phyloP scores from a whole-genome alignment of 2,888 invertebrate genomes.

The Cantharis nigra region DNA sequence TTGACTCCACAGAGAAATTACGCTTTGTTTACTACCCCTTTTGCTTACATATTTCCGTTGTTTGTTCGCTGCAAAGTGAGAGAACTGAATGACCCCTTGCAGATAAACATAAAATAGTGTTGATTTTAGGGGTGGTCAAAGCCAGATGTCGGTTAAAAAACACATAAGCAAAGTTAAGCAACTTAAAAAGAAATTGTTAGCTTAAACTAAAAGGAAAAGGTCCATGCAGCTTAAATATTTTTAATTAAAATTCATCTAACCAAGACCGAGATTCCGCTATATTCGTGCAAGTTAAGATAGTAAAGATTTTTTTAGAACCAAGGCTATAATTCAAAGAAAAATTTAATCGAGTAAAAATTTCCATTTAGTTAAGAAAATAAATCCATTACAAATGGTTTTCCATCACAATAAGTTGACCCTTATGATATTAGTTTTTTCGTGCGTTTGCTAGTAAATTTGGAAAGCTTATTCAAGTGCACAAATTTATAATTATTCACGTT shows the following conservation, averaged over 20 bases:
- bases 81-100: slow-evolving; percentile 29
- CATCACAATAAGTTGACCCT: neutral
- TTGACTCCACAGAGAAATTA: slow-evolving; percentile 26
- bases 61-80: slow-evolving; percentile 31
- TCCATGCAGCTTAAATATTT: neutral
- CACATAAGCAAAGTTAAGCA: slow-evolving; percentile 17
- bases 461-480: neutral
- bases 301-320: neutral
- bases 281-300: neutral
- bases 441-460: neutral
- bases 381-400: neutral
- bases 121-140: slow-evolving; percentile 28
- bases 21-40: slow-evolving; percentile 35
- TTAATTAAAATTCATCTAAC: neutral
- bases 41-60: slow-evolving; percentile 35
- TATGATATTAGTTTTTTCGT: neutral
- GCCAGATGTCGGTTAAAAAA: slow-evolving; percentile 34
- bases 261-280: neutral
- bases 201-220: neutral
- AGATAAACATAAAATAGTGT: slow-evolving; percentile 14
- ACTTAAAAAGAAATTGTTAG: neutral
- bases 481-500: neutral
- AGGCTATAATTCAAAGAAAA: neutral
- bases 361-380: neutral
- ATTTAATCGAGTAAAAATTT: neutral